phyloP scores from a whole-genome alignment of 2,888 invertebrate genomes.

The Noctua janthina region DNA sequence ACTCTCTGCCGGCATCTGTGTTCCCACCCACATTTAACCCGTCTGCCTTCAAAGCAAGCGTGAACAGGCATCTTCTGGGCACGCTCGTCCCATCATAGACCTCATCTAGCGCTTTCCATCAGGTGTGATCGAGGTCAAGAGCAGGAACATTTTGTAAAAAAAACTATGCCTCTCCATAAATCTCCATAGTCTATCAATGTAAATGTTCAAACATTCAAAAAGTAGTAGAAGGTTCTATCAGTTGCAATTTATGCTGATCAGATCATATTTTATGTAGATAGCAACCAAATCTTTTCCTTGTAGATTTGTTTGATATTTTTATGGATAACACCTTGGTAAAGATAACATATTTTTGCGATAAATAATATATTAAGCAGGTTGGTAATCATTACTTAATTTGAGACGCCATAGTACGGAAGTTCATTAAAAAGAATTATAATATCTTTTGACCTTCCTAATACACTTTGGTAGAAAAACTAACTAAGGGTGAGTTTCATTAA shows the following conservation, averaged over 20 bases:
- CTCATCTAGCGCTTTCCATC: neutral
- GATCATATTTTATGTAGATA: neutral
- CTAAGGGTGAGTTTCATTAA: neutral
- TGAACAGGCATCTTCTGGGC: too few species aligned
- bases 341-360: conserved; percentile 44
- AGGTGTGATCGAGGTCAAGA: too few species aligned
- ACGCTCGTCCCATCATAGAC: too few species aligned
- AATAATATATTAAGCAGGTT: conserved; percentile 15
- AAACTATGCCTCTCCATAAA: neutral
- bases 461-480: neutral
- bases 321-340: conserved; percentile 41
- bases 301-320: conserved; percentile 13
- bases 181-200: too few species aligned
- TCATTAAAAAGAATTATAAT: conserved; percentile 13
- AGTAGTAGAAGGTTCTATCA: neutral
- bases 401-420: neutral
- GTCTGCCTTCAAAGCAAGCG: too few species aligned
- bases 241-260: conserved; percentile 13
- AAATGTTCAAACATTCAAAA: neutral
- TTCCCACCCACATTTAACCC: too few species aligned
- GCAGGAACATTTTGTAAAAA: too few species aligned
- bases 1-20: too few species aligned
- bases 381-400: neutral
- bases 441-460: neutral
- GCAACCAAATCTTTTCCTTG: conserved; percentile 5